Base-by-base conservation (phyloP, 2,797 vertebrate genomes). In the Petrocephalus sullivani region DNA sequence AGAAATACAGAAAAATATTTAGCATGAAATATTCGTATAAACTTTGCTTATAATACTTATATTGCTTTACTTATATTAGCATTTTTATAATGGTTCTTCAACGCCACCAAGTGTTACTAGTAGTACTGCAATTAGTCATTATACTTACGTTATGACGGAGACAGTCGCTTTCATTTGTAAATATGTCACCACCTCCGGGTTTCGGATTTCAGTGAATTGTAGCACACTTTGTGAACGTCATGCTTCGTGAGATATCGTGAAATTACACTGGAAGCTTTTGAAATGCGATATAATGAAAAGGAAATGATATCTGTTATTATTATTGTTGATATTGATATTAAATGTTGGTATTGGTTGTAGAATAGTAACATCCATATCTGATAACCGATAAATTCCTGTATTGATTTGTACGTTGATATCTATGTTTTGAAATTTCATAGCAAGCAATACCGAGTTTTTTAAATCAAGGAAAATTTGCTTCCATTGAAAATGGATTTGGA, bases 251-350 rank as follows among this genome's bases (percentile, higher is more conserved):
- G 28, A 14, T 67, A 28, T 28, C 23, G 12, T 28, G 64, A 67
- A 67, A 67, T 67, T 33, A 10, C 23, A 33, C 64, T 33, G 2
- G 23, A 67, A 33, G 28, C 64, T 67, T 67, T 67, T 67, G 23
- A 61, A 61, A 67, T 67, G 12, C 33, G 2, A 28, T 67, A 33
- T 33, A n/a, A 33, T 12, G 88, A 4, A 87, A 88, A 92, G 3
- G 5, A 46, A 57, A 49, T 51, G 0, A 5, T 60, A 60, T 60
- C 6, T 21, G 57, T 60, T 21, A 21, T 60, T 60, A 60, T 60
- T 60, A 41, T 41, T 41, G 37, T 41, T 41, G 37, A 41, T 41
- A 41, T 41, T 41, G 3, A 41, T 41, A 41, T 41, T 41, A 41
- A 41, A 41, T 21, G 57, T 60, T 21, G 7, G n/a, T 60, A 60